Conservation (phyloP, 2,888 invertebrate genomes). For the Nemurella pictetii region DNA sequence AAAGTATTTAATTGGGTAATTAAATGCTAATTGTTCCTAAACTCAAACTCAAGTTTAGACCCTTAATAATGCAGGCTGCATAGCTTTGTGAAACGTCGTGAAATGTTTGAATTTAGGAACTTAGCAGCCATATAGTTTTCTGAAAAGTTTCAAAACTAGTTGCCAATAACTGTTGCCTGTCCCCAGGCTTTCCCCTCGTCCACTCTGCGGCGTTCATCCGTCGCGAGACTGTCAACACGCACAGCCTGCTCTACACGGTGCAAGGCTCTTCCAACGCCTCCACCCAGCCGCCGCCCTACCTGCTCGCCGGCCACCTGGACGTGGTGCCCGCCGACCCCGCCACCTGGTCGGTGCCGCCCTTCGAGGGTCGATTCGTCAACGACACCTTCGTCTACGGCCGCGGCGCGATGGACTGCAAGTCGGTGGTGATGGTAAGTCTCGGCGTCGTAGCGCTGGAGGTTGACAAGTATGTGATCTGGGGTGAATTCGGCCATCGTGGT, state of each 20-base stretch:
- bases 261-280: slow-evolving; percentile 46
- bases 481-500: too few species aligned
- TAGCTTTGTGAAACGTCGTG: too few species aligned
- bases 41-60: too few species aligned
- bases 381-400: slow-evolving; percentile 53
- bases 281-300: slow-evolving; percentile 52
- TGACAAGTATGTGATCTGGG: too few species aligned
- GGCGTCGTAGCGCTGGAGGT: too few species aligned
- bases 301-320: slow-evolving; percentile 56
- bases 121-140: too few species aligned
- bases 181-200: slow-evolving; percentile 47
- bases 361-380: slow-evolving; percentile 50
- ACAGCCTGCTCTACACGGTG: slow-evolving; percentile 54
- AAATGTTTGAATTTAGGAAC: too few species aligned
- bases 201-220: slow-evolving; percentile 47
- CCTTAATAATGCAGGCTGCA: too few species aligned
- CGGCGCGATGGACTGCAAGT: slow-evolving; percentile 58
- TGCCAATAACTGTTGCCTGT: slow-evolving; percentile 29
- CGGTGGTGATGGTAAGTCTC: slow-evolving; percentile 52
- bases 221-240: slow-evolving; percentile 48
- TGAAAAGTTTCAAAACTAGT: too few species aligned
- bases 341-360: slow-evolving; percentile 51
- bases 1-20: too few species aligned
- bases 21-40: too few species aligned
- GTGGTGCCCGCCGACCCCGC: slow-evolving; percentile 53